phyloP scores from a whole-genome alignment of 2,797 vertebrate species.

The Myotis vivesi region DNA sequence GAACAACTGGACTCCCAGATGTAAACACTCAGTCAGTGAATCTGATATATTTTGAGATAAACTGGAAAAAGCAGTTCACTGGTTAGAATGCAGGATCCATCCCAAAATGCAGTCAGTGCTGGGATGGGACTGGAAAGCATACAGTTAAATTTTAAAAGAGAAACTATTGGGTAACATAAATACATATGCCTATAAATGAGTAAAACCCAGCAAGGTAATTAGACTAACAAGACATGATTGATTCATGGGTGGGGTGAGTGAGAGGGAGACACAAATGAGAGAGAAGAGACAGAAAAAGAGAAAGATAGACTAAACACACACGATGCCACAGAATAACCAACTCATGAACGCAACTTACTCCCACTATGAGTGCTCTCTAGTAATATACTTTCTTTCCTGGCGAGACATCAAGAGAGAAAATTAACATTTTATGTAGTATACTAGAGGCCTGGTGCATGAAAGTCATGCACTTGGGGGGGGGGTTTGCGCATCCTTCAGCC shows the following conservation, averaged over 20 bases:
- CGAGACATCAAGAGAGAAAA: background rate
- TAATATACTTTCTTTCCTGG: constrained; percentile 6
- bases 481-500: rapidly evolving
- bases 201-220: background rate
- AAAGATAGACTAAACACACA: background rate
- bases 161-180: background rate
- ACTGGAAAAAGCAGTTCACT: background rate
- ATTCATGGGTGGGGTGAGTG: background rate
- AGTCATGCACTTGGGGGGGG: no score
- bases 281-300: background rate
- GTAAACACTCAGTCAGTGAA: background rate
- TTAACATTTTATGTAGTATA: background rate
- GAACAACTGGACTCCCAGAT: background rate
- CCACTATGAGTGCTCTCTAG: background rate
- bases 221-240: background rate
- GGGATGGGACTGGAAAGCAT: background rate
- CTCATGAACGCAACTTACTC: background rate
- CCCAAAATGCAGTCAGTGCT: constrained; percentile 15
- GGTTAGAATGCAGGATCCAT: background rate
- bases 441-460: no score
- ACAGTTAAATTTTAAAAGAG: background rate
- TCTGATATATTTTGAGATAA: background rate
- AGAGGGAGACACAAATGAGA: background rate
- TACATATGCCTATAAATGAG: background rate
- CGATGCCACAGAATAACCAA: background rate